Base-by-base conservation (phyloP, 2,113 vertebrate species). In the Larimichthys polyactis region DNA sequence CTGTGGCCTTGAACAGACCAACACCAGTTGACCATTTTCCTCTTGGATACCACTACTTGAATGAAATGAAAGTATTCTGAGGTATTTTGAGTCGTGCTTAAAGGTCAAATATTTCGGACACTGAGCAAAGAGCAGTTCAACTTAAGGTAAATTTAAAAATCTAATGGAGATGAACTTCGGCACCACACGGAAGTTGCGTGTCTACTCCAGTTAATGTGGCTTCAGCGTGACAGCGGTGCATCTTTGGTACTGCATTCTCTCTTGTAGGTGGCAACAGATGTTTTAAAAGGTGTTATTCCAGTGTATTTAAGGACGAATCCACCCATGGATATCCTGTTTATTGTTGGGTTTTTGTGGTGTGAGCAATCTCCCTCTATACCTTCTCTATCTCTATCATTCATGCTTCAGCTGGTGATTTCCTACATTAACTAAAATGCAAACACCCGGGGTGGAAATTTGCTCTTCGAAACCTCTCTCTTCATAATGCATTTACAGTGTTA, bases 221-320 rank as follows among this genome's bases (percentile, higher is more conserved):
- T 48, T 74, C 71, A 43, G 29, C 20, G 10, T 67, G 71, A 87
- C 24, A 49, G 58, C 17, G 48, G 19, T 80, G 71, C 60, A 27
- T 88, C 88, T 90, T 90, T 86, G 88, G 85, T 89, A 19, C 77
- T 71, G 65, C 5, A 29, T 79, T 83, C n/a, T 86, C 10, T 59
- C 10, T 59, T 14, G 11, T 10, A 52, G 24, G 20, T 22, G 22
- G 62, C 40, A 66, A 58, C 49, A 46, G 27, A 48, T 40, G 0
- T 66, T 86, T 40, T 20, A 48, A 32, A 72, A 71, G 14, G 51
- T 77, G 14, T 83, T 67, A 75, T 69, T 74, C 52, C 58, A 85
- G 69, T 65, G 69, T 7, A 16, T 65, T 49, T 32, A 27, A 62
- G 32, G 44, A 75, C 19, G 16, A 29, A 54, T 70, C 19, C 29